Percentiles rank a stretch among this genome's conserved stretches.
Evolutionary conservation across 2,888 invertebrate genomes (phyloP).

Genomic region (Eupeodes luniger): DNA sequence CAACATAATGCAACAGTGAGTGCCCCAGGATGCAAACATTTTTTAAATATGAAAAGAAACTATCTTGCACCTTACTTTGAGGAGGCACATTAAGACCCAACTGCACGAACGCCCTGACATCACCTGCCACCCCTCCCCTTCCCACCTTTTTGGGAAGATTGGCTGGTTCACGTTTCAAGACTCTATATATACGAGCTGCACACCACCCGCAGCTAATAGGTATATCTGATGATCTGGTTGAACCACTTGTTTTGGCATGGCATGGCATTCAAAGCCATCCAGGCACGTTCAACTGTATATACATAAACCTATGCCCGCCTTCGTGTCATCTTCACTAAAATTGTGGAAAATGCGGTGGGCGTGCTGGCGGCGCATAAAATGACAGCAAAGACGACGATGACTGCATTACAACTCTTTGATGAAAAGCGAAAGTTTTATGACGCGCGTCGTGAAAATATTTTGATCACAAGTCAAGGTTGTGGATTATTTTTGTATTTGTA

Average conservation of each 20-base stretch:
- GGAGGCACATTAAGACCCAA: slow-evolving; percentile 15
- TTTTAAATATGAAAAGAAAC: slow-evolving; percentile 53
- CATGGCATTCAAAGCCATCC: slow-evolving; percentile 50
- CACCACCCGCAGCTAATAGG: slow-evolving; percentile 17
- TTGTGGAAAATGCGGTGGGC: slow-evolving; percentile 71
- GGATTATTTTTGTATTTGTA: slow-evolving; percentile 33
- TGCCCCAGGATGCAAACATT: slow-evolving; percentile 57
- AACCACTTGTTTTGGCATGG: slow-evolving; percentile 54
- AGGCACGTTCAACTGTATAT: slow-evolving; percentile 16
- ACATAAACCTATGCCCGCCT: neutral
- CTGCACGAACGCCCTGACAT: slow-evolving; percentile 52
- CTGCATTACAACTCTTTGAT: slow-evolving; percentile 27
- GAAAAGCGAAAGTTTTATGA: slow-evolving; percentile 70
- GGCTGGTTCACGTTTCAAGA: slow-evolving; percentile 47
- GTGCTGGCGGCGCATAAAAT: slow-evolving; percentile 46
- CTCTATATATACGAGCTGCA: neutral
- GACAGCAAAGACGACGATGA: neutral
- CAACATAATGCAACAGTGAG: slow-evolving; percentile 19
- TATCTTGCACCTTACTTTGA: slow-evolving; percentile 42
- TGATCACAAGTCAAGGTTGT: slow-evolving; percentile 72
- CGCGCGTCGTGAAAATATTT: slow-evolving; percentile 59
- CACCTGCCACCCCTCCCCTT: neutral
- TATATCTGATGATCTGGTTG: slow-evolving; percentile 55
- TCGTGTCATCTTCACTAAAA: slow-evolving; percentile 69
- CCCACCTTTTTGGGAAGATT: slow-evolving; percentile 28